Conservation (phyloP, 2,113 vertebrate species). For the Brachyhypopomus gauderio region DNA sequence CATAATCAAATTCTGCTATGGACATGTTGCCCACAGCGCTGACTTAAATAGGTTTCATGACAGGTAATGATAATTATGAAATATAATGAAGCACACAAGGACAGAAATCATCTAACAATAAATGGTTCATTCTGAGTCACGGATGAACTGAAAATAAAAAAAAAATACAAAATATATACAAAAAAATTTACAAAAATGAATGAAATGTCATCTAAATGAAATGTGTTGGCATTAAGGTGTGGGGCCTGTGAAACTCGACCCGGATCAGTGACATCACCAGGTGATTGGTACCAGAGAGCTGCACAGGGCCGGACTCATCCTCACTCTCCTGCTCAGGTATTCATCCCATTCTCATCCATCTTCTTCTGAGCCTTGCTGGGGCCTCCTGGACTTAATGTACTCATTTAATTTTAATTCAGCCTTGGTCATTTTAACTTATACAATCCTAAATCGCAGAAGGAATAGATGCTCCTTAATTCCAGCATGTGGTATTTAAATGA, state of each 20-base stretch:
- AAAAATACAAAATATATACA: no score
- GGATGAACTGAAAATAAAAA: conserved; percentile 8
- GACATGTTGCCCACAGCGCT: not conserved
- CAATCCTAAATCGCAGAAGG: not conserved
- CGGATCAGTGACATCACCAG: conserved; percentile 15
- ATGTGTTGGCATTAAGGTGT: conserved; percentile 2
- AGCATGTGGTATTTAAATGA: not conserved
- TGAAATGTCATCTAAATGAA: conserved; percentile 23
- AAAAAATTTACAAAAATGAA: no score
- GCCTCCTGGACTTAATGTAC: not conserved
- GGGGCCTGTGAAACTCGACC: not conserved
- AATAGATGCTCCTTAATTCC: not conserved
- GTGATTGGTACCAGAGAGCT: not conserved
- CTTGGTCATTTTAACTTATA: not conserved
- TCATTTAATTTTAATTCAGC: not conserved
- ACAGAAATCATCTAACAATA: not conserved
- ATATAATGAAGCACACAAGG: not conserved
- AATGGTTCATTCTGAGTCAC: not conserved
- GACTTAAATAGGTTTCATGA: not conserved
- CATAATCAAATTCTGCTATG: not conserved
- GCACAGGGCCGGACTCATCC: not conserved
- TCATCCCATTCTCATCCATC: not conserved
- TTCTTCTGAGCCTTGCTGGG: not conserved
- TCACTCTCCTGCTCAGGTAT: not conserved
- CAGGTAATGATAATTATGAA: not conserved